A percentile compares a stretch with the other conserved stretches of the same genome.
phyloP scores from a whole-genome alignment of 1,140 invertebrate genomes.

The Carposina sasakii region DNA sequence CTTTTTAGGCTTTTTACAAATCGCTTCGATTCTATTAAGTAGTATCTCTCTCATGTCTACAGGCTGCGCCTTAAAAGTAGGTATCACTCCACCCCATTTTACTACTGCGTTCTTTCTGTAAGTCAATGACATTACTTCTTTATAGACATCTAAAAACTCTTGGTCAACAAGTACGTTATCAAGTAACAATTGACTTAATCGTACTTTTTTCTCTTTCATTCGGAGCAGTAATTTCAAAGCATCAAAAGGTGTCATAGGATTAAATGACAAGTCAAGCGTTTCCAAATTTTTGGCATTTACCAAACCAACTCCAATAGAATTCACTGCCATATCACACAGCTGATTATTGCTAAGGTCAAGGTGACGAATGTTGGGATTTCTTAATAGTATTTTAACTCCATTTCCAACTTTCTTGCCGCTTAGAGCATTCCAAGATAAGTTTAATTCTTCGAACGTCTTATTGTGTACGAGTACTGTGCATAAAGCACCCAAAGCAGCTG shows the following conservation, averaged over 20 bases:
- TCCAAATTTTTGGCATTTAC: constrained; percentile 33
- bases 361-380: constrained; percentile 20
- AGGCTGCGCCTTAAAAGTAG: constrained; percentile 21
- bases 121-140: constrained; percentile 25
- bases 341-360: constrained; percentile 44
- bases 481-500: constrained; percentile 26
- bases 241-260: constrained; percentile 49
- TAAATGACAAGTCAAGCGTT: constrained; percentile 56
- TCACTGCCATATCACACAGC: constrained; percentile 26
- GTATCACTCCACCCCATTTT: constrained; percentile 27
- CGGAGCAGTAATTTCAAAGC: constrained; percentile 26
- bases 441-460: constrained; percentile 31
- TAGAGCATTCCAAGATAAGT: constrained; percentile 44
- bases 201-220: constrained; percentile 31
- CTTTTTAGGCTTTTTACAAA: constrained; percentile 24
- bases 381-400: constrained; percentile 28
- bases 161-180: constrained; percentile 34
- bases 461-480: constrained; percentile 27
- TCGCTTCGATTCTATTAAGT: constrained; percentile 28
- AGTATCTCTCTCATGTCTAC: constrained; percentile 33
- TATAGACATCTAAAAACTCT: constrained; percentile 22
- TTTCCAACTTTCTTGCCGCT: constrained; percentile 26
- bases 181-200: constrained; percentile 34
- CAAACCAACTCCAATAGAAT: constrained; percentile 21
- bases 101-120: constrained; percentile 33